A percentile compares a stretch with the other conserved stretches of the same genome.
These are phyloP conservation scores for Tetanocera ferruginea DNA, from an alignment of 2,888 invertebrate species.

Conservation along the genomic window DNA sequence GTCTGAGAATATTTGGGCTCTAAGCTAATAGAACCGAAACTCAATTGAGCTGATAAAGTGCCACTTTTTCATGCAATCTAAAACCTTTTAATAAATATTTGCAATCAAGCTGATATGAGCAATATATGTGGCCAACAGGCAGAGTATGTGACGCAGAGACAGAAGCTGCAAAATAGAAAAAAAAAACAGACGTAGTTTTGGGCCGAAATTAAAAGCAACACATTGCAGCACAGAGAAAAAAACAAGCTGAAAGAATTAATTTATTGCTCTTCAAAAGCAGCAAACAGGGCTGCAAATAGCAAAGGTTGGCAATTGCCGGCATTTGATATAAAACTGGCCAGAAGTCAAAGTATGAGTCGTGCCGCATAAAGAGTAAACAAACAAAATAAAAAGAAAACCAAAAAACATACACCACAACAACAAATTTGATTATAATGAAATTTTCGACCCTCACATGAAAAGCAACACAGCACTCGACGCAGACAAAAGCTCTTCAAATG, in stretches of 20 bases:
- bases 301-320: too few species aligned
- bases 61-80: neutral
- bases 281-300: too few species aligned
- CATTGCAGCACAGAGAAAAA: neutral
- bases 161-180: too few species aligned
- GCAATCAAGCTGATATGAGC: too few species aligned
- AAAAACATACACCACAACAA: neutral
- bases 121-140: too few species aligned
- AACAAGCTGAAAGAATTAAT: neutral
- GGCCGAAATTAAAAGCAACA: too few species aligned
- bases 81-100: too few species aligned
- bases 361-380: neutral
- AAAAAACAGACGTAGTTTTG: too few species aligned
- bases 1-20: neutral
- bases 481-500: neutral
- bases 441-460: neutral
- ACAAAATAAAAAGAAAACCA: too few species aligned
- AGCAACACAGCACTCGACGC: neutral
- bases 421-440: constrained; percentile 1
- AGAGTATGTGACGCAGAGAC: too few species aligned
- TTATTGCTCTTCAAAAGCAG: neutral
- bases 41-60: neutral
- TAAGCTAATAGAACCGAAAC: neutral
- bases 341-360: neutral
- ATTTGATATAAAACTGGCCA: neutral